Percentiles rank a stretch among this genome's conserved stretches.
Conservation (phyloP, 2,113 vertebrate species). For the Sorex araneus region DNA sequence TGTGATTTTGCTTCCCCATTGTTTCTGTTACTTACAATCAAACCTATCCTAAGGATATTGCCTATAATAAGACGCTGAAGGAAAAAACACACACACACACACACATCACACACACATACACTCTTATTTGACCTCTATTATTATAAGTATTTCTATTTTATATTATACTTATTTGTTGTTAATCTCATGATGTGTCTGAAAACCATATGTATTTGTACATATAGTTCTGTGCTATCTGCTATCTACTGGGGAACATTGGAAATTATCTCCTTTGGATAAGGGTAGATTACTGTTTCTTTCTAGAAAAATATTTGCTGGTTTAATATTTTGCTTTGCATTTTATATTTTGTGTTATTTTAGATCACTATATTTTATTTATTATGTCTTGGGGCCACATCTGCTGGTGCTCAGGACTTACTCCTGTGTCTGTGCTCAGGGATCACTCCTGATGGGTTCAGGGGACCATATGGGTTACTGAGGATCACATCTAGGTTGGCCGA, state of each 20-base stretch:
- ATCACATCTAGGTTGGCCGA: no score
- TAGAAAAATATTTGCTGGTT: constrained; percentile 45
- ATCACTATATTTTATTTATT: constrained; percentile 8
- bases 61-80: not conserved
- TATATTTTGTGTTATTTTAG: not conserved
- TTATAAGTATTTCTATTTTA: not conserved
- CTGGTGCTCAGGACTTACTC: no score
- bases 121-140: not conserved
- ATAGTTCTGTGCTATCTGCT: not conserved
- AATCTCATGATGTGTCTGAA: not conserved
- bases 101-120: not conserved
- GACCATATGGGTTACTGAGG: no score
- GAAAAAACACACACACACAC: not conserved
- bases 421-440: no score
- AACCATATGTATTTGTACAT: not conserved
- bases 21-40: not conserved
- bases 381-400: no score
- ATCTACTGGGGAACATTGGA: not conserved
- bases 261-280: not conserved
- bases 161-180: not conserved
- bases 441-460: no score
- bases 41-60: not conserved
- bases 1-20: not conserved
- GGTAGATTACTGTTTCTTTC: not conserved
- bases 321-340: constrained; percentile 16